Evolutionary conservation across 2,797 vertebrate genomes (phyloP).

Genomic region (Meriones psammophilus): DNA sequence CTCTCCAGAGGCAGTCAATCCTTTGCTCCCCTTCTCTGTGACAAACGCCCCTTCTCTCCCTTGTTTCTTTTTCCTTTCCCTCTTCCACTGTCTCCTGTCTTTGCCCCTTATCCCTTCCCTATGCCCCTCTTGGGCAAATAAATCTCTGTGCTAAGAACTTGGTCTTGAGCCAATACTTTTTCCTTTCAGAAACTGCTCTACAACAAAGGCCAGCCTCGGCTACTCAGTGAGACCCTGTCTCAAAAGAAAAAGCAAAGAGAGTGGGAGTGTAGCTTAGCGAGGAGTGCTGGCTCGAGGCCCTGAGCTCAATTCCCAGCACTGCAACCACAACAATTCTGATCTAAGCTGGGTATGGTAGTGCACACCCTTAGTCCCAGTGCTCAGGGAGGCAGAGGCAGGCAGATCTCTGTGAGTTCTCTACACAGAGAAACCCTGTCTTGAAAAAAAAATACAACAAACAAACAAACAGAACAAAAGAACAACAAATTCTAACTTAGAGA

Average conservation of each 20-base stretch:
- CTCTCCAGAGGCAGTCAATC: not conserved
- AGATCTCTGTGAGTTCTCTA: no score
- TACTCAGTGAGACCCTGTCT: not conserved
- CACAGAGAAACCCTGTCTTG: no score
- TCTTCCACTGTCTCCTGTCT: not conserved
- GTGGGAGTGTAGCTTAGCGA: not conserved
- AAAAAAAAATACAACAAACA: no score
- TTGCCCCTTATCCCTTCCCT: not conserved
- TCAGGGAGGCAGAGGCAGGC: no score
- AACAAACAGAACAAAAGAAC: no score
- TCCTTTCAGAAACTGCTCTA: not conserved
- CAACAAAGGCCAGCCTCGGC: not conserved
- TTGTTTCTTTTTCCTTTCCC: not conserved
- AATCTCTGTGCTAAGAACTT: not conserved
- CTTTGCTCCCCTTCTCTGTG: not conserved
- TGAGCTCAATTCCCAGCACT: no score
- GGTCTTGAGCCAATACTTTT: not conserved
- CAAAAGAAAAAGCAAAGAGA: not conserved
- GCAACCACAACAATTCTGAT: not conserved
- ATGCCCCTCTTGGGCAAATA: not conserved
- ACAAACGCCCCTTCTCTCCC: not conserved
- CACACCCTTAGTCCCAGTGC: no score
- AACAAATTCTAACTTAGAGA: not conserved
- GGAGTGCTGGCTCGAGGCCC: not conserved
- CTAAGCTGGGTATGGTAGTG: not conserved